Evolutionary conservation across 2,888 invertebrate genomes (phyloP).

Genomic region (Microdon myrmicae): DNA sequence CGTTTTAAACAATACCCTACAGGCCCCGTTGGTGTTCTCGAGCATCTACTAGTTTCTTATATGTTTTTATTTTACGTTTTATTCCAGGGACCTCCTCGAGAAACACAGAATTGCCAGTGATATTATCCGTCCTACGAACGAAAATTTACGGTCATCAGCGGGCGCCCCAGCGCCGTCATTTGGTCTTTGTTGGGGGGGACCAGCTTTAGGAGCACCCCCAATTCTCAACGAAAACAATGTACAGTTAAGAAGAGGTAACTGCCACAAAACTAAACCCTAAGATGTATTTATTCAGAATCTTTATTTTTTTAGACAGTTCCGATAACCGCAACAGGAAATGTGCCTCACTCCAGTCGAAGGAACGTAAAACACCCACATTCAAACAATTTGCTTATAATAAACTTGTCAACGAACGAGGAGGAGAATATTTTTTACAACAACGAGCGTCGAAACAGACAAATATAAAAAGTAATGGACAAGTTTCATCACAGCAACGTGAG

Average conservation of each 20-base stretch:
- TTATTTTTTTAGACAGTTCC: slow-evolving; percentile 2
- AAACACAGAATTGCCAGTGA: slow-evolving; percentile 78
- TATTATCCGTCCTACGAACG: slow-evolving; percentile 81
- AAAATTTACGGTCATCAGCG: slow-evolving; percentile 83
- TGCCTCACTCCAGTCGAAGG: slow-evolving; percentile 63
- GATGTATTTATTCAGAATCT: neutral
- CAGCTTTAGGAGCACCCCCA: slow-evolving; percentile 83
- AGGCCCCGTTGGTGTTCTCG: too few relatives aligned
- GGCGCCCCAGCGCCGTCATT: slow-evolving; percentile 76
- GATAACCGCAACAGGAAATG: slow-evolving; percentile 66
- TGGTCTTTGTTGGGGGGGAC: slow-evolving; percentile 87
- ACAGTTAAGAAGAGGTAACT: slow-evolving; percentile 55
- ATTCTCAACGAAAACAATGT: slow-evolving; percentile 63
- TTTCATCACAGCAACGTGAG: slow-evolving; percentile 67
- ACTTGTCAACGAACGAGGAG: slow-evolving; percentile 75
- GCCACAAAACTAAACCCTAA: too few relatives aligned
- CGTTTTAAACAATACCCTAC: neutral
- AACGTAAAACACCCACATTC: slow-evolving; percentile 64
- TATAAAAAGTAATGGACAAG: slow-evolving; percentile 47
- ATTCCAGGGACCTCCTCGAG: slow-evolving; percentile 72
- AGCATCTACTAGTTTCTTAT: too few relatives aligned
- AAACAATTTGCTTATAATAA: slow-evolving; percentile 87
- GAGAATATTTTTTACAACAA: slow-evolving; percentile 55
- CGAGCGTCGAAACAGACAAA: slow-evolving; percentile 41
- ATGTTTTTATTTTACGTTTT: neutral